phyloP scores from a whole-genome alignment of 2,888 invertebrate species.

The Gasteruption jaculator region DNA sequence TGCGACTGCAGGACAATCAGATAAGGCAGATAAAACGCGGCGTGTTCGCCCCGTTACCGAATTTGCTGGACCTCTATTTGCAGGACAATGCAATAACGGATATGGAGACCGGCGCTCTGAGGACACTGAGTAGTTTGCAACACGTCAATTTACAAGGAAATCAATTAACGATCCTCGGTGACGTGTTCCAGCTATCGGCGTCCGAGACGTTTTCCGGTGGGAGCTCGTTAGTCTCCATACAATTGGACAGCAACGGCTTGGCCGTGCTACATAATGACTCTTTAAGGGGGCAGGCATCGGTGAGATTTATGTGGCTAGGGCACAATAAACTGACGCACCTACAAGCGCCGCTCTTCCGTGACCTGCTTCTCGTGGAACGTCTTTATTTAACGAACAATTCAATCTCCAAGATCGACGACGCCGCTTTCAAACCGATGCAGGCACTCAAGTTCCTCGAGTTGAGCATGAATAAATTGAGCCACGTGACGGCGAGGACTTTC shows the following conservation, averaged over 20 bases:
- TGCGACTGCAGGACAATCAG: conserved; percentile 81
- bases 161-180: conserved; percentile 68
- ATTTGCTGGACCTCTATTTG: conserved; percentile 77
- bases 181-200: conserved; percentile 70
- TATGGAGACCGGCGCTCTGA: conserved; percentile 78
- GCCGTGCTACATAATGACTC: conserved; percentile 74
- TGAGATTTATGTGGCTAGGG: conserved; percentile 85
- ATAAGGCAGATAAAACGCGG: conserved; percentile 71
- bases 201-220: conserved; percentile 34
- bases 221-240: conserved; percentile 71
- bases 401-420: conserved; percentile 75
- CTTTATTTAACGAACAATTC: conserved; percentile 80
- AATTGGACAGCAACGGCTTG: conserved; percentile 74
- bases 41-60: conserved; percentile 76
- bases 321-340: conserved; percentile 74
- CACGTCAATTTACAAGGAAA: conserved; percentile 87
- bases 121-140: conserved; percentile 70
- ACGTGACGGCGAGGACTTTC: conserved; percentile 71
- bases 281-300: conserved; percentile 73
- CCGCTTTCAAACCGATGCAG: conserved; percentile 73
- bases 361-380: conserved; percentile 72
- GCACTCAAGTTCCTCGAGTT: conserved; percentile 76
- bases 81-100: conserved; percentile 79
- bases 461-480: conserved; percentile 70
- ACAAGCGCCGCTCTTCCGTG: conserved; percentile 70